Conservation (phyloP, 2,888 invertebrate species). For the Polyploca ridens region DNA sequence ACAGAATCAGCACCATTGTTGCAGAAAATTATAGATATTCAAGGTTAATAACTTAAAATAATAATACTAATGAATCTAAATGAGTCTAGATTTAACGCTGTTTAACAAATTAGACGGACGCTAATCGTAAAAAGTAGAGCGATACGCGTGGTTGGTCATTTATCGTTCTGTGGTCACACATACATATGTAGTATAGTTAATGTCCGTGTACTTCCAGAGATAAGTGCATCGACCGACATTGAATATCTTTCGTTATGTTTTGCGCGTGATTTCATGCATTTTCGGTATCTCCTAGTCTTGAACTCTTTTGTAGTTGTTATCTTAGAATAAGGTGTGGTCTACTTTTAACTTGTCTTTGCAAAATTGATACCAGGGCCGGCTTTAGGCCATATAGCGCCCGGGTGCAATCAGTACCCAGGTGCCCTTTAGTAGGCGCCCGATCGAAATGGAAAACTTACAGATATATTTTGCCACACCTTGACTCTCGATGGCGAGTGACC, state of each 20-base stretch:
- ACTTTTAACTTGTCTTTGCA: background rate
- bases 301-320: background rate
- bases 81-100: background rate
- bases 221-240: conserved; percentile 5
- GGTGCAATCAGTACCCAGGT: no score
- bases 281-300: background rate
- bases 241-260: background rate
- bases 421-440: no score
- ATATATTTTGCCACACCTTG: no score
- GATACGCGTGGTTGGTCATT: background rate
- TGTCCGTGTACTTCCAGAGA: background rate
- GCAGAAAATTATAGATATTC: no score
- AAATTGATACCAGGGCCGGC: no score
- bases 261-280: background rate
- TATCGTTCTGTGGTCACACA: background rate
- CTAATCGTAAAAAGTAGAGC: background rate
- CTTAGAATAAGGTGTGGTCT: background rate
- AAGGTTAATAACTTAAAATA: no score
- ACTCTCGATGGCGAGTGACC: no score
- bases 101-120: background rate
- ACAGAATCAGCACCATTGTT: no score
- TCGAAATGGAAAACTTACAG: no score
- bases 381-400: no score
- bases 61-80: no score
- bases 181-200: background rate